A percentile compares a stretch with the other conserved stretches of the same genome.
Conservation (phyloP, 2,797 vertebrate genomes). For the Mormyrus hasselquistii region DNA sequence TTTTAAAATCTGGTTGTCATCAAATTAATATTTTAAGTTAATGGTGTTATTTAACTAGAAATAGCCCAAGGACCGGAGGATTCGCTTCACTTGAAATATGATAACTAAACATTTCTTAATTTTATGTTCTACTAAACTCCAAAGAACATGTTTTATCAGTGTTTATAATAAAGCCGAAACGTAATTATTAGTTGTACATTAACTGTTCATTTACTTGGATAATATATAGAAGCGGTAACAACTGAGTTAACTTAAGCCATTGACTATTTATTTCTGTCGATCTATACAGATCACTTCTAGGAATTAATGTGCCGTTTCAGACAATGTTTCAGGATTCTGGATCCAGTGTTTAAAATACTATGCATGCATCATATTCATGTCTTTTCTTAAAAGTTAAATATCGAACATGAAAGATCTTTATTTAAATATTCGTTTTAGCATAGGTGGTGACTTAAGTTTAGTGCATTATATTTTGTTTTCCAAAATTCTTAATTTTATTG, state of each 20-base stretch:
- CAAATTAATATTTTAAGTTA: not conserved
- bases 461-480: not conserved
- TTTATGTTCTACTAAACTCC: not conserved
- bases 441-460: not conserved
- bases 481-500: not conserved
- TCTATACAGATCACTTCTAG: not conserved
- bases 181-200: not conserved
- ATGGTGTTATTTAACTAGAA: not conserved
- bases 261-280: not conserved
- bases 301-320: not conserved
- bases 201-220: not conserved
- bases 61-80: not conserved
- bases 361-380: not conserved
- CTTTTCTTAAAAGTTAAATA: not conserved
- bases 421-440: not conserved
- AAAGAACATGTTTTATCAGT: not conserved
- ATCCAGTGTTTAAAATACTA: not conserved
- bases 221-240: not conserved
- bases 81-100: not conserved
- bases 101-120: not conserved
- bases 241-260: not conserved
- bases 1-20: not conserved
- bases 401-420: not conserved
- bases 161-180: not conserved
- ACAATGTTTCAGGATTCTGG: not conserved